A percentile compares a stretch with the other conserved stretches of the same genome.
Conservation (phyloP, 1,140 invertebrate species). For the Colletes latitarsis region DNA sequence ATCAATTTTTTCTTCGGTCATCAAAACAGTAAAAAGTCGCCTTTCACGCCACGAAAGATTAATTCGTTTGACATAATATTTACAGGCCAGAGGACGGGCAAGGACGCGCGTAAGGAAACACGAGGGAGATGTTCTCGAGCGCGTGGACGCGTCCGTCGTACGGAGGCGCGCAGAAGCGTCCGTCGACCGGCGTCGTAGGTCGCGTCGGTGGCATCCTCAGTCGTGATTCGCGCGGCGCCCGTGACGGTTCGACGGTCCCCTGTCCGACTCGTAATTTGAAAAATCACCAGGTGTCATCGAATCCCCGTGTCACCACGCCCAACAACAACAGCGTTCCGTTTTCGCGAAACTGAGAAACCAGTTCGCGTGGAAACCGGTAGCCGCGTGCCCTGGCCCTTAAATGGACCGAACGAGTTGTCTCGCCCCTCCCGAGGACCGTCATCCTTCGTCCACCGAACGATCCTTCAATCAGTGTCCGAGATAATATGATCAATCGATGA, state of each 20-base stretch:
- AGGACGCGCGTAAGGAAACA: background rate
- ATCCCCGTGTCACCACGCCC: too few relatives aligned
- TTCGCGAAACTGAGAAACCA: too few relatives aligned
- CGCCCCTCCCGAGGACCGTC: background rate
- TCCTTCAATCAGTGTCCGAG: background rate
- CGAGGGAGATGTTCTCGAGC: background rate
- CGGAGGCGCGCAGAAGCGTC: slow-evolving; percentile 31
- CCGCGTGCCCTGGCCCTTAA: background rate
- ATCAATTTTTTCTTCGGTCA: background rate
- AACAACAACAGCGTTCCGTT: background rate
- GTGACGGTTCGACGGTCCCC: slow-evolving; percentile 25
- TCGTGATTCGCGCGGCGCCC: slow-evolving; percentile 54
- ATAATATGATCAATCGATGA: background rate
- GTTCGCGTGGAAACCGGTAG: too few relatives aligned
- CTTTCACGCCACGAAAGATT: background rate
- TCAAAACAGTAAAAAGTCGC: background rate
- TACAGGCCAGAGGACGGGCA: background rate
- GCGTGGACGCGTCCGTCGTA: slow-evolving; percentile 23
- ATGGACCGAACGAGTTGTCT: background rate
- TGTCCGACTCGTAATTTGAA: background rate
- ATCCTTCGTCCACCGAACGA: background rate
- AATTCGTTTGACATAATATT: background rate
- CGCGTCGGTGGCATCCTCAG: slow-evolving; percentile 46
- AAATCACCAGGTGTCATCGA: background rate
- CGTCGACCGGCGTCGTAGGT: slow-evolving; percentile 27